Evolutionary conservation across 2,888 invertebrate genomes (phyloP), one percentile per base, ranked within the genome.

Genomic region (Epinotia bilunana): DNA sequence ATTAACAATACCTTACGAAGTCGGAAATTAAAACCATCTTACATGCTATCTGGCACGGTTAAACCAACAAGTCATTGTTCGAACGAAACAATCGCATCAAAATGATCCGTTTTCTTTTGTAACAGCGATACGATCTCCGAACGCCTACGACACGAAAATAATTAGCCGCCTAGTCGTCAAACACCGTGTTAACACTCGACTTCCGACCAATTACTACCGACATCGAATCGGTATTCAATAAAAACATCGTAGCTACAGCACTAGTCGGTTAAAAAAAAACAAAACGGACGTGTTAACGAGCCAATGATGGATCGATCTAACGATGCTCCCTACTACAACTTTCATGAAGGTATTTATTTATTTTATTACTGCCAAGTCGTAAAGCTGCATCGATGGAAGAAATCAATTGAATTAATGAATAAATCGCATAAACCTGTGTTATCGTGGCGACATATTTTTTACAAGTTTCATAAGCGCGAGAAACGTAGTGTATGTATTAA

Each of bases 121-220:
- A 84, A 84, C 81, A 77, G 77, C 82, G 91, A 92, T 92, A 89
- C 79, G 80, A 92, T 92, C 92, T 87, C 81, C 86, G 82, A 86
- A 88, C 91, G 91, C 90, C 91, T 90, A 91, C 91, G 88, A 92
- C 91, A 91, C 86, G 90, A 91, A 93, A 93, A 93, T 93, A 93
- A 93, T 93, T 93, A 93, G 91, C 91, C 87, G 83, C 85, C 86
- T 85, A 89, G 87, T 87, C 91, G 88, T 89, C 89, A 88, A 92
- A 93, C 92, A 92, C 87, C 87, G 88, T 92, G 93, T 93, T 88
- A 89, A 93, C 92, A 92, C 88, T 39, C 90, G 86, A 92, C 93
- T 92, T 92, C 91, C 91, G 90, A 92, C 90, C 92, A 91, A 92
- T 93, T 93, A 92, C 93, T 91, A 91, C 92, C 88, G 90, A 89